These are phyloP conservation scores for Arbacia lixula DNA, from an alignment of 53 echinoderm and acorn worm genomes.

Conservation along the genomic window DNA sequence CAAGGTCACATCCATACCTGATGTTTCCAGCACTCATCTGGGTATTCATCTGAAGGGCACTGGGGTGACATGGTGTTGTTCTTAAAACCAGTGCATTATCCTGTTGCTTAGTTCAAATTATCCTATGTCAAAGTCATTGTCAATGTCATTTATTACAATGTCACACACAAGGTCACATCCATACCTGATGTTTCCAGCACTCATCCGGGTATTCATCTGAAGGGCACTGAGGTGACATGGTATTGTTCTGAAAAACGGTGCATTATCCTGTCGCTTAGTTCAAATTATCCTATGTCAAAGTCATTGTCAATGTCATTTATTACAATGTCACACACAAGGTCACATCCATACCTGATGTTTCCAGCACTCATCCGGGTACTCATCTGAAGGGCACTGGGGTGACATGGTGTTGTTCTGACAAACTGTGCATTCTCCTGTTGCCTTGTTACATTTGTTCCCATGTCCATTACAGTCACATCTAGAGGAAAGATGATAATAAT, in stretches of 20 bases:
- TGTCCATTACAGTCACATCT: constrained; percentile 98
- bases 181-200: neutral
- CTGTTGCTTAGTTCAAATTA: neutral
- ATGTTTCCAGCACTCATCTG: constrained; percentile 68
- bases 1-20: too few relatives aligned
- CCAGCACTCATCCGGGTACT: constrained; percentile 72
- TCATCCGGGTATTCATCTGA: neutral
- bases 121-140: neutral
- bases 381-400: constrained; percentile 70
- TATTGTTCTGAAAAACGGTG: neutral
- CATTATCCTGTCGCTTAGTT: too few relatives aligned
- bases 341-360: constrained; percentile 66
- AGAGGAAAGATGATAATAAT: too few relatives aligned
- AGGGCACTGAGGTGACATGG: neutral
- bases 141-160: neutral
- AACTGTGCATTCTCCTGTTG: constrained; percentile 59
- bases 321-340: neutral
- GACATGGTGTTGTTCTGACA: constrained; percentile 90
- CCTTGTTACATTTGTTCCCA: constrained; percentile 76
- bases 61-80: constrained; percentile 74
- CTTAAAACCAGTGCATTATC: constrained; percentile 39
- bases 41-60: constrained; percentile 62
- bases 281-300: neutral
- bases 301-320: neutral
- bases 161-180: neutral